phyloP scores from a whole-genome alignment of 2,888 invertebrate genomes.

The Eupsilia transversa region DNA sequence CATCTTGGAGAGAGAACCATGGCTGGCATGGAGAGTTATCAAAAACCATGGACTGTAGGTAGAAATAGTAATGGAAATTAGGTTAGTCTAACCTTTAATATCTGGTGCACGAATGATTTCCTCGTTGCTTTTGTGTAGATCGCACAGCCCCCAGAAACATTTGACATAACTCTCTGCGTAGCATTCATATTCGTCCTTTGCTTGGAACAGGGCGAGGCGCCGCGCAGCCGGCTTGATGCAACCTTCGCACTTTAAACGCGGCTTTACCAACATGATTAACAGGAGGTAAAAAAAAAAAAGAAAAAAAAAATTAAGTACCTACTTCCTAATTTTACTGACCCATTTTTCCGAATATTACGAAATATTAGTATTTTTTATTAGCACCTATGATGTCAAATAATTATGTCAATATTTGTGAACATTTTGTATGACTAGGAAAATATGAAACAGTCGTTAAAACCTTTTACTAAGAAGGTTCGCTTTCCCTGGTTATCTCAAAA shows the following conservation, averaged over 20 bases:
- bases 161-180: slow-evolving; percentile 84
- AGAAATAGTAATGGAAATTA: background rate
- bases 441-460: background rate
- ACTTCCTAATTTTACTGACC: slow-evolving; percentile 56
- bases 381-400: slow-evolving; percentile 17
- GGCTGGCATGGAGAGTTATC: background rate
- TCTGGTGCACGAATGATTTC: slow-evolving; percentile 59
- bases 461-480: slow-evolving; percentile 23
- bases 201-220: slow-evolving; percentile 77
- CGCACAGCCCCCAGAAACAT: slow-evolving; percentile 85
- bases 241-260: slow-evolving; percentile 70
- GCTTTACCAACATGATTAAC: slow-evolving; percentile 68
- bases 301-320: slow-evolving; percentile 27
- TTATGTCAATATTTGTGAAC: slow-evolving; percentile 36
- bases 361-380: slow-evolving; percentile 3
- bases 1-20: background rate
- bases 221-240: slow-evolving; percentile 76
- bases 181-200: slow-evolving; percentile 80
- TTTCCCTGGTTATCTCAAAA: background rate
- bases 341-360: slow-evolving; percentile 44
- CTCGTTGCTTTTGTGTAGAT: slow-evolving; percentile 77
- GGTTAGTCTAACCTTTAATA: slow-evolving; percentile 45
- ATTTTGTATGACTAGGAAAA: background rate
- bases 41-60: background rate
- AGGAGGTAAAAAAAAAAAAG: slow-evolving; percentile 19